These are phyloP conservation scores for Phaethon lepturus DNA, from an alignment of 2,113 vertebrate genomes.

Conservation along the genomic window DNA sequence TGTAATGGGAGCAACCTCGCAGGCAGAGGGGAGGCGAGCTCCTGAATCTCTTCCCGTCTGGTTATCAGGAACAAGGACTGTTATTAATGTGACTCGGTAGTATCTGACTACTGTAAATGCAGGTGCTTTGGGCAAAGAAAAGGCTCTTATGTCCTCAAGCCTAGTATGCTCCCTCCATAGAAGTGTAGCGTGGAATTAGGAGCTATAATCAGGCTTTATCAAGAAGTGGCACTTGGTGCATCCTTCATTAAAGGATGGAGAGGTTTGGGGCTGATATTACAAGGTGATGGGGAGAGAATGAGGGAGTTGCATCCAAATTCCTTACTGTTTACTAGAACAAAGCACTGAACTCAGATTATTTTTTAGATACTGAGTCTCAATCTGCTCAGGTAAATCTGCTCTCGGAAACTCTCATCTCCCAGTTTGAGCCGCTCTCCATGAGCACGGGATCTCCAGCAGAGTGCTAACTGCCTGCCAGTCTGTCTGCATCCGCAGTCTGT, in stretches of 20 bases:
- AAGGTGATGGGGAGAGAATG: not conserved
- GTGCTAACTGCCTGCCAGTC: not conserved
- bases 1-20: not conserved
- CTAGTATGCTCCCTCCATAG: accelerated
- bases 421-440: accelerated
- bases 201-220: not conserved
- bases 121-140: not conserved
- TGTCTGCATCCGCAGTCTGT: not conserved
- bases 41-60: not conserved
- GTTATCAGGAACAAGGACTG: not conserved
- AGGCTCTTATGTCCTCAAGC: accelerated
- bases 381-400: not conserved
- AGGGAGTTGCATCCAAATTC: not conserved
- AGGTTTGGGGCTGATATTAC: not conserved
- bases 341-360: not conserved
- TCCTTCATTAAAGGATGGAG: not conserved
- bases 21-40: not conserved
- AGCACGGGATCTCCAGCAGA: not conserved
- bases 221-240: not conserved
- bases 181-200: not conserved
- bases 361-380: not conserved
- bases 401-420: not conserved
- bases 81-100: too few species aligned
- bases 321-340: not conserved
- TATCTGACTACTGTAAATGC: too few species aligned